These are phyloP conservation scores for Pammene fasciana DNA, from an alignment of 2,888 invertebrate species.

Conservation along the genomic window DNA sequence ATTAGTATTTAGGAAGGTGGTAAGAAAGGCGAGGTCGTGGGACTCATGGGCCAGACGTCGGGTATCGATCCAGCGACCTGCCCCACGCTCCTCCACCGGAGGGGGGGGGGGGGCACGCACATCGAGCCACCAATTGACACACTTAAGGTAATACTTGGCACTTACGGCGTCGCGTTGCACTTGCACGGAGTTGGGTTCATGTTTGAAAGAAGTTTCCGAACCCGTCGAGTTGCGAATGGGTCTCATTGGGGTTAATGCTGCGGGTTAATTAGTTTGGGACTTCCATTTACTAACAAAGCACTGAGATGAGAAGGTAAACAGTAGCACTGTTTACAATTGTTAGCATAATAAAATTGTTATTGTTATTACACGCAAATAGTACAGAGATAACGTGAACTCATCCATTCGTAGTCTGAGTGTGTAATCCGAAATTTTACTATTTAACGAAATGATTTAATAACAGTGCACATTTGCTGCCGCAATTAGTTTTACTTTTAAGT, in stretches of 20 bases:
- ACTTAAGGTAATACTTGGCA: conserved; percentile 81
- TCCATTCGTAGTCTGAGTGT: too few relatives aligned
- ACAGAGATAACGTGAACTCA: too few relatives aligned
- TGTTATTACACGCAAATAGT: neutral
- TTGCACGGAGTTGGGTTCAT: conserved; percentile 48
- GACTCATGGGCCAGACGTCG: conserved; percentile 86
- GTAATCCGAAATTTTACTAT: neutral
- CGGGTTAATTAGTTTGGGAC: conserved; percentile 14
- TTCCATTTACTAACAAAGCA: conserved; percentile 1
- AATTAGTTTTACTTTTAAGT: too few relatives aligned
- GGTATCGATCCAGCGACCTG: conserved; percentile 86
- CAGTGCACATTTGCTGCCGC: too few relatives aligned
- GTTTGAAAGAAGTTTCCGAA: conserved; percentile 37
- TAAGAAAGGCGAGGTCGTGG: conserved; percentile 83
- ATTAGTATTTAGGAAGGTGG: conserved; percentile 84
- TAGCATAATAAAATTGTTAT: conserved; percentile 1
- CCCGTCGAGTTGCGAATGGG: conserved; percentile 25
- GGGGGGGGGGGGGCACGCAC: conserved; percentile 75
- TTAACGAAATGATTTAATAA: too few relatives aligned
- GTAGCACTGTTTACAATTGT: neutral
- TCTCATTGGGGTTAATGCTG: conserved; percentile 28
- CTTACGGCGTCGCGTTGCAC: conserved; percentile 67
- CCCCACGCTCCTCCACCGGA: conserved; percentile 71
- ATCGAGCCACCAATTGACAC: conserved; percentile 82
- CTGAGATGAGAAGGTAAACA: conserved; percentile 11